phyloP scores from a whole-genome alignment of 2,888 invertebrate genomes.

The Clusia tigrina region DNA sequence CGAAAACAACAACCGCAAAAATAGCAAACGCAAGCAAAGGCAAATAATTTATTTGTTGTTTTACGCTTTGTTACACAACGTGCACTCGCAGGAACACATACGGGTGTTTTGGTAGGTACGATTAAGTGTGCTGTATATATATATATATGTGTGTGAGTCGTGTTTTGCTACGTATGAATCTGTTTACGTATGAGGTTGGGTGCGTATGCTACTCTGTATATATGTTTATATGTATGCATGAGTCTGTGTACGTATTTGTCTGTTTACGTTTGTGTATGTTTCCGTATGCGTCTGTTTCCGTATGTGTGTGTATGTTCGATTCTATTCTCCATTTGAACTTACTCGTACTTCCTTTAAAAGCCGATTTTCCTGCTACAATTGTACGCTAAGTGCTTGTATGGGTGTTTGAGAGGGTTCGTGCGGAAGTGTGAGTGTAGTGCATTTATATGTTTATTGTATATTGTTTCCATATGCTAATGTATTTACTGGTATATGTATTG shows the following conservation, averaged over 20 bases:
- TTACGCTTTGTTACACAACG: not conserved
- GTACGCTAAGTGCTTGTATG: not conserved
- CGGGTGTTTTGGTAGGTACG: not conserved
- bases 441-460: no score
- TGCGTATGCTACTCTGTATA: not conserved
- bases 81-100: not conserved
- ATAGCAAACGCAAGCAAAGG: not conserved
- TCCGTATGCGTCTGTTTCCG: not conserved
- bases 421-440: no score
- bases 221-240: no score
- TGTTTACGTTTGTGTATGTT: not conserved
- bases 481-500: no score
- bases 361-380: not conserved
- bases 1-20: not conserved
- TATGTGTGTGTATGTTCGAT: not conserved
- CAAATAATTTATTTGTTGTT: constrained; percentile 4
- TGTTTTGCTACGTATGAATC: not conserved
- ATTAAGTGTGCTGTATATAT: not conserved
- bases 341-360: not conserved
- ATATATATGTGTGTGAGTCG: not conserved
- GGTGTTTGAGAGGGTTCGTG: no score
- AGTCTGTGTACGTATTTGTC: no score
- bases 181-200: not conserved
- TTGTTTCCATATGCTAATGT: no score
- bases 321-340: no score